Base-by-base conservation (phyloP, 2,797 vertebrate genomes). In the Sebastes matsubarae region DNA sequence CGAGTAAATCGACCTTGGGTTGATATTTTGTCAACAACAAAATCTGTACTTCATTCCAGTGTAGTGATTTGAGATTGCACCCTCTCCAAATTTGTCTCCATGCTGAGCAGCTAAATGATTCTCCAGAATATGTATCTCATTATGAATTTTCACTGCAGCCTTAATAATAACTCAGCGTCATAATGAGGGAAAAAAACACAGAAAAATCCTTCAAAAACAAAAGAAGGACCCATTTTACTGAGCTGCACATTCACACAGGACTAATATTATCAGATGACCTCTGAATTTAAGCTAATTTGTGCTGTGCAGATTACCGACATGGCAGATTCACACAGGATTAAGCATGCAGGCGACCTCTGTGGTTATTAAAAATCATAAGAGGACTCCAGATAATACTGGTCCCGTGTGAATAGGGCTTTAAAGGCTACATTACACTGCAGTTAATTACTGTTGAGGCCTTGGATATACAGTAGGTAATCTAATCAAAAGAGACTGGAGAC, bases 291-390 rank as follows among this genome's bases (percentile, higher is more conserved):
- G 79, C 66, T 84, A 32, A 74, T 81, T 85, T 72, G 30, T 20
- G 6, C 22, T 42, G 59, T 69, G 55, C 59, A 76, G 63, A 78
- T 83, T 79, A 69, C n/a, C 1, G 54, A 24, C 72, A 22, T 18
- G 42, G 27, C 68, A 58, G 68, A 80, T 86, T 84, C 82, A 64
- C 32, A 75, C 60, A 57, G 77, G 73, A 85, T 83, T 57, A 77
- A 71, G 54, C 34, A 18, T 27, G 36, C 63, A 70, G 8, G 30
- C 12, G 61, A 77, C 83, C 73, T 87, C 70, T 77, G 61, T 58
- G 61, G 69, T 75, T 83, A 76, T 85, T 79, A 86, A 65, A 57
- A 61, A 61, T 70, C 74, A 34, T 67, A 70, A 79, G 4, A 75
- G 57, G 75, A 71, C 72, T 30, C 57, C 36, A 72, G 74, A 87